Evolutionary conservation across 2,888 invertebrate genomes (phyloP).

Genomic region (Octonoba sinensis): DNA sequence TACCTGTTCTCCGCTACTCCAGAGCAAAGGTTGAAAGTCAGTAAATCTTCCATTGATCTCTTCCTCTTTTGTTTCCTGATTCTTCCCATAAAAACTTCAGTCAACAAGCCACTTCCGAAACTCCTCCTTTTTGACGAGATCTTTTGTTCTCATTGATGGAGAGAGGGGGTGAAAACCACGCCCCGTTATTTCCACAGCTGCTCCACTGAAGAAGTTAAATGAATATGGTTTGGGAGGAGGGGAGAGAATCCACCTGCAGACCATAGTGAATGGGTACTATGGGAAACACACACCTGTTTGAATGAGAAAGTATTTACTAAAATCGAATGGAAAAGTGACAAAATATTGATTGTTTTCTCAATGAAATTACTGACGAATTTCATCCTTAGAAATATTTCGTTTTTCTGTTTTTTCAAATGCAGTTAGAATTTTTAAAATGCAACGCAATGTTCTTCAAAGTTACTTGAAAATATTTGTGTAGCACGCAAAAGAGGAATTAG

Average conservation of each 20-base stretch:
- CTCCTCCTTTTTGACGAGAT: slow-evolving; percentile 8
- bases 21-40: not conserved
- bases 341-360: too few relatives aligned
- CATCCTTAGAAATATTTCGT: too few relatives aligned
- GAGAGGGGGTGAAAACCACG: slow-evolving; percentile 9
- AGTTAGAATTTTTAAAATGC: too few relatives aligned
- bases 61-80: not conserved
- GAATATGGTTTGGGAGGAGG: not conserved
- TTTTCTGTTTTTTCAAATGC: too few relatives aligned
- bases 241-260: not conserved
- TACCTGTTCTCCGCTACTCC: too few relatives aligned
- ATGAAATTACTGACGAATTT: too few relatives aligned
- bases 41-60: slow-evolving; percentile 12
- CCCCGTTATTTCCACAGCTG: slow-evolving; percentile 24
- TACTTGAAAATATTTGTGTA: too few relatives aligned
- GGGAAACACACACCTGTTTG: too few relatives aligned
- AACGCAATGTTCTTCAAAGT: too few relatives aligned
- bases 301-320: too few relatives aligned
- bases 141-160: slow-evolving; percentile 24
- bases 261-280: not conserved
- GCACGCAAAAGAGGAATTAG: too few relatives aligned
- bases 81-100: slow-evolving; percentile 5
- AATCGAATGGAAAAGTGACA: too few relatives aligned
- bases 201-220: slow-evolving; percentile 9
- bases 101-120: slow-evolving; percentile 33